These are phyloP conservation scores for Ophthalmolycus amberensis DNA, from an alignment of 2,113 vertebrate genomes.

Conservation along the genomic window DNA sequence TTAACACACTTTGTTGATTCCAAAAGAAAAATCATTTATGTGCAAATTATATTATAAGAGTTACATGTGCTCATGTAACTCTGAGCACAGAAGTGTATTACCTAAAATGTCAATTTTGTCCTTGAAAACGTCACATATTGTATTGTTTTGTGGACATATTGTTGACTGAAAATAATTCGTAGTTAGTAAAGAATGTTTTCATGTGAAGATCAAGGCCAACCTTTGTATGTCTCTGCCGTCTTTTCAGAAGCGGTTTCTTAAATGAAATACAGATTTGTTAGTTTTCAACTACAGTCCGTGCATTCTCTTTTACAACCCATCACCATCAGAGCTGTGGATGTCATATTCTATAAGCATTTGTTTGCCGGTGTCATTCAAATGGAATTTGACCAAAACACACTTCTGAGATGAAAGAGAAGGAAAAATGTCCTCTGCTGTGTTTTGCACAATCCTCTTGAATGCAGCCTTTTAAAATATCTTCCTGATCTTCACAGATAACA, in stretches of 20 bases:
- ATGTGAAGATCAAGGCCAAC: neutral
- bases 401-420: neutral
- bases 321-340: neutral
- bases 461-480: neutral
- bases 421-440: neutral
- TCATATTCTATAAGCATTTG: neutral
- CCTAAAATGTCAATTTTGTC: neutral
- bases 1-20: neutral
- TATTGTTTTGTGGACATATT: neutral
- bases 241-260: neutral
- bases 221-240: neutral
- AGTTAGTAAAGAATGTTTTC: neutral
- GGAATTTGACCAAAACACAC: neutral
- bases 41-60: neutral
- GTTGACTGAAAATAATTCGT: neutral
- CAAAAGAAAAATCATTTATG: neutral
- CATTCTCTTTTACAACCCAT: neutral
- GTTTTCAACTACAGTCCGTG: neutral
- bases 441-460: constrained; percentile 12
- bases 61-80: too few species aligned
- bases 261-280: neutral
- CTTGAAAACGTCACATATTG: neutral
- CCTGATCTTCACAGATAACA: constrained; percentile 8
- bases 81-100: neutral
- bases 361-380: constrained; percentile 19